phyloP scores from a whole-genome alignment of 2,888 invertebrate genomes.

The Stratiomys singularior region DNA sequence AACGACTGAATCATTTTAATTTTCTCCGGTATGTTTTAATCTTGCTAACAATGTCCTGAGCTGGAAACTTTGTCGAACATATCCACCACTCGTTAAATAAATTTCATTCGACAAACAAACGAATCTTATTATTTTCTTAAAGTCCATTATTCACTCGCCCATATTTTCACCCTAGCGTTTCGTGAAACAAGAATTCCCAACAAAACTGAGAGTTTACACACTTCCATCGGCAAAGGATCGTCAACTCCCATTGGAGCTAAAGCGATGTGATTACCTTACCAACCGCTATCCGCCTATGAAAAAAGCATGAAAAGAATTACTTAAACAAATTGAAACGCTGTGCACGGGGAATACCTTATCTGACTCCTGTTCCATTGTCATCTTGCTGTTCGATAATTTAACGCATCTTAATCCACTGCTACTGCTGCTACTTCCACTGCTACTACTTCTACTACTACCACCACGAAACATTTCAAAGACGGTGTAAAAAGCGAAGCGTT shows the following conservation, averaged over 20 bases:
- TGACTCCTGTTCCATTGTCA: slow-evolving; percentile 37
- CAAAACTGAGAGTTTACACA: background rate
- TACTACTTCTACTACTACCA: too few species aligned
- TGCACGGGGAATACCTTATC: slow-evolving; percentile 29
- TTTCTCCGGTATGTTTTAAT: too few species aligned
- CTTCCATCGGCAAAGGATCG: background rate
- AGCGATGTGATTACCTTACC: slow-evolving; percentile 1
- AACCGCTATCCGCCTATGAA: background rate
- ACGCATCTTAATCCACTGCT: slow-evolving; percentile 42
- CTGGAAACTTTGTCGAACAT: too few species aligned
- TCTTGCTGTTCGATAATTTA: slow-evolving; percentile 36
- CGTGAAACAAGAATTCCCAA: too few species aligned
- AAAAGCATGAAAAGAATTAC: slow-evolving; percentile 26
- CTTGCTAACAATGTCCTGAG: too few species aligned
- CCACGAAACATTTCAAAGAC: slow-evolving; percentile 11
- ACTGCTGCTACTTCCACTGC: too few species aligned
- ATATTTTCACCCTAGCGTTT: too few species aligned
- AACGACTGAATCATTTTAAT: too few species aligned
- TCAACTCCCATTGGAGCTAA: background rate
- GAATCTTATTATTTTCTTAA: too few species aligned
- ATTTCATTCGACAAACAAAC: too few species aligned
- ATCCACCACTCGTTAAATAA: too few species aligned
- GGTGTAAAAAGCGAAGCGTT: background rate
- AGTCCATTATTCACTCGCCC: too few species aligned
- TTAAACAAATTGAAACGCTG: slow-evolving; percentile 41